phyloP scores from a whole-genome alignment of 2,113 vertebrate genomes.

The Daboia siamensis region DNA sequence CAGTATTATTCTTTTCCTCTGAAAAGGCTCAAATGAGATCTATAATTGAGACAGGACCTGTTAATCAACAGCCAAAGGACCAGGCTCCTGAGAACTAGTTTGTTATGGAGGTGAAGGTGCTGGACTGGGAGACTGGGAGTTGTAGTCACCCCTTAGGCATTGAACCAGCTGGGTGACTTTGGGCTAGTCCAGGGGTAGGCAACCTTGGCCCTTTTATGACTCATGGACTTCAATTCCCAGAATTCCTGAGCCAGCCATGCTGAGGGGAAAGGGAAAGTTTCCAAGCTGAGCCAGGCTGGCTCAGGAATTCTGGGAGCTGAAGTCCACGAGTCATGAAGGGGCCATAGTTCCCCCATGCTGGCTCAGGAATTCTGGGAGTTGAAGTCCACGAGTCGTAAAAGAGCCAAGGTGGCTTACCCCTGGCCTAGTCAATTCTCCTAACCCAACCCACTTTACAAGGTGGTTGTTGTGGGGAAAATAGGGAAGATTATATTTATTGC shows the following conservation, averaged over 20 bases:
- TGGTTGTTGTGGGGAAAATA: not conserved
- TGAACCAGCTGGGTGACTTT: not conserved
- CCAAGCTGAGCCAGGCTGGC: no score
- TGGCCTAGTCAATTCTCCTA: not conserved
- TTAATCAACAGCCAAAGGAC: not conserved
- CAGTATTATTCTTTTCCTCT: not conserved
- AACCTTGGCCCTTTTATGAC: no score
- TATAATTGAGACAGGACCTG: not conserved
- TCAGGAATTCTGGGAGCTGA: no score
- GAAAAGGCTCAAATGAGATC: not conserved
- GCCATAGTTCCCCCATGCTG: no score
- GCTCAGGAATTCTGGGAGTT: no score
- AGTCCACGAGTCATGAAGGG: no score
- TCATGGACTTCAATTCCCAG: no score
- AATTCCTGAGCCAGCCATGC: no score
- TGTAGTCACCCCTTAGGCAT: not conserved
- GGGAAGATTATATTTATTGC: not conserved
- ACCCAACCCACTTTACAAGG: not conserved
- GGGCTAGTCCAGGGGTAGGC: not conserved
- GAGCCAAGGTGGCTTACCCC: no score
- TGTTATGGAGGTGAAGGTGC: not conserved
- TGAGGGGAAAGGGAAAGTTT: no score
- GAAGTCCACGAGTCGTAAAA: no score
- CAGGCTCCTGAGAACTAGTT: not conserved
- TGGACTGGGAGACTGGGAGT: not conserved